These are phyloP conservation scores for Zaprionus bogoriensis DNA, from an alignment of 2,888 invertebrate genomes.

Conservation along the genomic window DNA sequence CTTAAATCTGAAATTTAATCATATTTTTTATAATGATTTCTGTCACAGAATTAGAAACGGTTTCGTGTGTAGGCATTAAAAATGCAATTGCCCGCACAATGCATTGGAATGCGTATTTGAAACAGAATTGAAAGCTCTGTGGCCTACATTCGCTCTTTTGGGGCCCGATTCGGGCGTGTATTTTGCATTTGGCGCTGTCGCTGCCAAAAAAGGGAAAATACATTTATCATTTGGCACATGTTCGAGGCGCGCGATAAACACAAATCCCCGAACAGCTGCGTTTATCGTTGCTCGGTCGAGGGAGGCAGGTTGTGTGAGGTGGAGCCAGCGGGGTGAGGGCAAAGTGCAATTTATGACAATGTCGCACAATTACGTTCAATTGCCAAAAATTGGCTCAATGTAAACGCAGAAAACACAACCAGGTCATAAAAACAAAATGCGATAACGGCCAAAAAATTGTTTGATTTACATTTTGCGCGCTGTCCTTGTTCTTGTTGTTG, in stretches of 20 bases:
- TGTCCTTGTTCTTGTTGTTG: constrained; percentile 8
- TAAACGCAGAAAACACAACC: constrained; percentile 8
- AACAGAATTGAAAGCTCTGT: neutral
- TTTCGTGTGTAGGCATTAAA: neutral
- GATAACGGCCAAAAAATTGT: constrained; percentile 7
- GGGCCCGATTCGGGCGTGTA: too few relatives aligned
- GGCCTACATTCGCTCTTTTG: neutral
- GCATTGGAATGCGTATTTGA: neutral
- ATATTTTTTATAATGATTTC: too few relatives aligned
- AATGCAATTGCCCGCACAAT: neutral
- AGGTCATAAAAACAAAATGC: constrained; percentile 1
- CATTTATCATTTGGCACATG: neutral
- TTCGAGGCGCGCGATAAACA: constrained; percentile 7
- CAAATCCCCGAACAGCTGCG: constrained; percentile 1
- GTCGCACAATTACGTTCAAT: neutral
- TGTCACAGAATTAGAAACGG: neutral
- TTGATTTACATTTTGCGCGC: neutral
- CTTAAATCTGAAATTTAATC: too few relatives aligned
- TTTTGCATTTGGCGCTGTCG: neutral
- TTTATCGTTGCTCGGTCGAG: neutral
- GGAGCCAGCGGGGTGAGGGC: too few relatives aligned
- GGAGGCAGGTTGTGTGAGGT: neutral
- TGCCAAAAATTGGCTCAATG: constrained; percentile 7
- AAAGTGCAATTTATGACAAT: constrained; percentile 19
- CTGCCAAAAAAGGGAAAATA: neutral